Evolutionary conservation across 2,113 vertebrate species (phyloP).

Genomic region (Monopterus albus): DNA sequence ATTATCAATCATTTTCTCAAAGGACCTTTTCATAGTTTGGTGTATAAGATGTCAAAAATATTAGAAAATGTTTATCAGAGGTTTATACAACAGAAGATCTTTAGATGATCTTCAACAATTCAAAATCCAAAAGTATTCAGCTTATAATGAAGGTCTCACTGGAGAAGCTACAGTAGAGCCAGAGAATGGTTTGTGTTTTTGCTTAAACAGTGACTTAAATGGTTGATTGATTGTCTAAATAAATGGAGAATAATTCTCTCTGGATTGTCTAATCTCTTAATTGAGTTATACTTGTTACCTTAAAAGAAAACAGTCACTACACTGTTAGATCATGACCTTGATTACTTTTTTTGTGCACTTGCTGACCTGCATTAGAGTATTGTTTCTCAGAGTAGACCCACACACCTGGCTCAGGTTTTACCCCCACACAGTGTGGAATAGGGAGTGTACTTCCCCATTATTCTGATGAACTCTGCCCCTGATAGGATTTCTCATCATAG

Average conservation of each 20-base stretch:
- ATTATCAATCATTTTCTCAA: too few species aligned
- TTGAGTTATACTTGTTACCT: background rate
- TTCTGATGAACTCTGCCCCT: slow-evolving; percentile 77
- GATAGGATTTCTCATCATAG: slow-evolving; percentile 78
- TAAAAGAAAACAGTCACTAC: background rate
- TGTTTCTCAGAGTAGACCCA: slow-evolving; percentile 15
- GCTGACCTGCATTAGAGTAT: slow-evolving; percentile 13
- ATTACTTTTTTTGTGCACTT: slow-evolving; percentile 5
- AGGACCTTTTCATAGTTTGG: too few species aligned
- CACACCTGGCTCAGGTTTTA: slow-evolving; percentile 27
- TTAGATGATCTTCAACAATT: too few species aligned
- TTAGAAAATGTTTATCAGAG: too few species aligned
- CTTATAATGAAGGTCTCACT: too few species aligned
- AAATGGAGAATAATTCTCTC: background rate
- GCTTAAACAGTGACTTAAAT: background rate
- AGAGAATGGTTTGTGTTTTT: too few species aligned
- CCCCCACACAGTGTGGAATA: slow-evolving; percentile 37
- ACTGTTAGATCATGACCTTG: background rate
- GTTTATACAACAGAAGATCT: too few species aligned
- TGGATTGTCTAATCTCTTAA: background rate
- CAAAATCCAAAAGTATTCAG: too few species aligned
- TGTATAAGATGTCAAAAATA: too few species aligned
- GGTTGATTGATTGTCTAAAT: background rate
- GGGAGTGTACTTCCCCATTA: slow-evolving; percentile 59
- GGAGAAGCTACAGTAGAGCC: too few species aligned